Conservation (phyloP, 2,888 invertebrate species). For the Spodoptera exigua region DNA sequence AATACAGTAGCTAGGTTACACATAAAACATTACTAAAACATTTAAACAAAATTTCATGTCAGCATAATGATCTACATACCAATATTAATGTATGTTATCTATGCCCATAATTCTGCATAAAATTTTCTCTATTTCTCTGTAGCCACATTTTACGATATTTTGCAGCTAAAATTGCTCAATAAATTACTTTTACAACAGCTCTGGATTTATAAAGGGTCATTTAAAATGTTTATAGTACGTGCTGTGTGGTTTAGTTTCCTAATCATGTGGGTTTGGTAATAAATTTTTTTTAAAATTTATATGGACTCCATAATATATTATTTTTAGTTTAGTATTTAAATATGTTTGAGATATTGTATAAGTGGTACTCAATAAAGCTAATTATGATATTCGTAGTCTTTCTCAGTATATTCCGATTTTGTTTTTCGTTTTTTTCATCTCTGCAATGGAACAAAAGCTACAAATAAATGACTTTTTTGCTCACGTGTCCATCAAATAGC, state of each 20-base stretch:
- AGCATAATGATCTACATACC: conserved; percentile 12
- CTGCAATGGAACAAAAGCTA: no score
- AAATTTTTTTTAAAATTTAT: not conserved
- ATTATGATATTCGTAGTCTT: no score
- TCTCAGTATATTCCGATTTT: no score
- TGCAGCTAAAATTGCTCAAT: conserved; percentile 40
- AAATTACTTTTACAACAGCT: conserved; percentile 36
- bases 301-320: no score
- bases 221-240: conserved; percentile 17
- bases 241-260: not conserved
- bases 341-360: no score
- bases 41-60: not conserved
- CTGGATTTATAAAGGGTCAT: conserved; percentile 21
- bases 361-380: no score
- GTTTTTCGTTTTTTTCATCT: no score
- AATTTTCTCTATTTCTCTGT: conserved; percentile 23
- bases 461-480: no score
- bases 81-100: conserved; percentile 30
- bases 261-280: not conserved
- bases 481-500: no score
- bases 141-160: conserved; percentile 40
- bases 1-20: no score
- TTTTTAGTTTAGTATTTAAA: no score
- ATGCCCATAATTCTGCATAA: conserved; percentile 30
- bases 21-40: no score